A percentile compares a stretch with the other conserved stretches of the same genome.
phyloP scores from a whole-genome alignment of 2,797 vertebrate species.

The Monodelphis domestica region DNA sequence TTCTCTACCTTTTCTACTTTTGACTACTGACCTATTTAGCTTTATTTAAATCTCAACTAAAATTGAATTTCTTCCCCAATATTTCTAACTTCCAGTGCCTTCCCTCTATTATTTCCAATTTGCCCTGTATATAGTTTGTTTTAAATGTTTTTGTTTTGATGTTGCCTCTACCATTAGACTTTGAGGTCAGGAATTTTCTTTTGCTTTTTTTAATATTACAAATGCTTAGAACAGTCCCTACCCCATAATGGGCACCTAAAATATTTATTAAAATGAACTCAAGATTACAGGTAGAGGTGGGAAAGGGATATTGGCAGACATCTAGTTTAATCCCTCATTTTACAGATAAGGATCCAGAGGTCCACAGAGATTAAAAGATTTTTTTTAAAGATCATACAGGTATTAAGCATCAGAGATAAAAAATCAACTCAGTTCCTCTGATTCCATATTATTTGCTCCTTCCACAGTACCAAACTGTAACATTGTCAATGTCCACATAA shows the following conservation, averaged over 20 bases:
- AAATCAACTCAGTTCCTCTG: neutral
- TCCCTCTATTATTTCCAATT: neutral
- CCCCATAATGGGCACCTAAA: neutral
- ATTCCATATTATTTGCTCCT: neutral
- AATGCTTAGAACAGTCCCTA: neutral
- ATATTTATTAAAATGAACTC: neutral
- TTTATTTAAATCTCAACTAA: neutral
- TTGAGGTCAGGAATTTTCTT: neutral
- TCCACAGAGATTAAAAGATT: neutral
- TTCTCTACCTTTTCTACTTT: neutral
- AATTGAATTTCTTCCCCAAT: neutral
- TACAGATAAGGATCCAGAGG: neutral
- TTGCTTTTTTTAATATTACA: neutral
- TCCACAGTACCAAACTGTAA: neutral
- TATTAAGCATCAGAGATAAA: too few species aligned
- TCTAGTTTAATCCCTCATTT: too few species aligned
- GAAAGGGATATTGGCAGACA: too few species aligned
- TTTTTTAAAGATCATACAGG: neutral
- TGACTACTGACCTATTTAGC: too few species aligned
- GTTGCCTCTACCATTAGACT: neutral
- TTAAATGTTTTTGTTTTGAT: neutral
- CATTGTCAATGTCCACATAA: neutral
- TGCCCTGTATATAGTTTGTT: too few species aligned
- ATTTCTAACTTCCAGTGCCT: neutral
- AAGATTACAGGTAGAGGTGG: neutral